Evolutionary conservation across 2,113 vertebrate genomes (phyloP).

Genomic region (Cinclus cinclus): DNA sequence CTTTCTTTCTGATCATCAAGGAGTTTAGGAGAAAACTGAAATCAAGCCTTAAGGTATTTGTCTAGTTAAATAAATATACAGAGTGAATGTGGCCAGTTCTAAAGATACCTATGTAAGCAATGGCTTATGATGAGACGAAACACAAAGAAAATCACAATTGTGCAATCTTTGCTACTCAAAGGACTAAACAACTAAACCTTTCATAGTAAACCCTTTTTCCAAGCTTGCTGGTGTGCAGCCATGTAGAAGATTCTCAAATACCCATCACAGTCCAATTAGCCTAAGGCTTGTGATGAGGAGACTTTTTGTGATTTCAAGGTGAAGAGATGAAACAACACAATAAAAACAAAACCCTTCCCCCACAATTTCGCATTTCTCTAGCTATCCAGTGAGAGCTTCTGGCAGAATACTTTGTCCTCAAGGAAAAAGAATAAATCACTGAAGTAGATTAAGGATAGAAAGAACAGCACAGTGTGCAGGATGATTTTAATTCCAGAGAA

Average conservation of each 20-base stretch:
- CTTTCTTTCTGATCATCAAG: slow-evolving; percentile 3
- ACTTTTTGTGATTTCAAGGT: slow-evolving; percentile 34
- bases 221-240: not conserved
- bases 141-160: slow-evolving; percentile 11
- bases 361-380: slow-evolving; percentile 9
- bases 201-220: not conserved
- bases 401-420: slow-evolving; percentile 30
- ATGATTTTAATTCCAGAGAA: slow-evolving; percentile 35
- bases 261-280: not conserved
- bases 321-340: slow-evolving; percentile 39
- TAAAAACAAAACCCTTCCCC: not conserved
- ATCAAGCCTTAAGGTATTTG: slow-evolving; percentile 20
- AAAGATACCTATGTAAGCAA: not conserved
- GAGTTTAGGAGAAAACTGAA: slow-evolving; percentile 9
- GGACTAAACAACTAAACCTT: not conserved
- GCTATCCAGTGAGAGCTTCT: not conserved
- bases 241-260: not conserved
- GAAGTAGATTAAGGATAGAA: slow-evolving; percentile 28
- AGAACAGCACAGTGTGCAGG: not conserved
- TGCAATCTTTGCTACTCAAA: not conserved
- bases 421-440: slow-evolving; percentile 54
- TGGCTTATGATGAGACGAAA: not conserved
- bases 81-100: not conserved
- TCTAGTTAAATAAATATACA: not conserved
- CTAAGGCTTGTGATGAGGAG: not conserved